These are phyloP conservation scores for Betta splendens DNA, from an alignment of 2,797 vertebrate species.

Conservation along the genomic window DNA sequence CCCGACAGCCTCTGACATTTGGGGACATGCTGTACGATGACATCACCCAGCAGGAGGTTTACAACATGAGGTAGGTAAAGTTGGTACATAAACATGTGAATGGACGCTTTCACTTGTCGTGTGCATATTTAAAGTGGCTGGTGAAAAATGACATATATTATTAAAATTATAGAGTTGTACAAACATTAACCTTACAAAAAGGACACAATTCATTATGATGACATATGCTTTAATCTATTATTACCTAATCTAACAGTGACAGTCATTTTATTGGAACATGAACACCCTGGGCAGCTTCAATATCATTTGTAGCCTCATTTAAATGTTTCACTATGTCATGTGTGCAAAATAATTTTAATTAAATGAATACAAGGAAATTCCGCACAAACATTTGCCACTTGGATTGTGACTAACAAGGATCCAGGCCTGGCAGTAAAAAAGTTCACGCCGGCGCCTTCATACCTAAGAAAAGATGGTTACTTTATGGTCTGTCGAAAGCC, in stretches of 20 bases:
- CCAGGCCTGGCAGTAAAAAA: constrained; percentile 11
- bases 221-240: no score
- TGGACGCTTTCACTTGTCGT: no score
- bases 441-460: constrained; percentile 23
- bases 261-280: no score
- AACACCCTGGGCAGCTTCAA: neutral
- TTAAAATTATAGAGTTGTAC: no score
- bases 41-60: constrained; percentile 34
- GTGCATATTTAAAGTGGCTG: no score
- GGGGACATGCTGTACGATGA: constrained; percentile 37
- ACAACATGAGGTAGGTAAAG: no score
- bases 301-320: neutral
- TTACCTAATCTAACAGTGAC: no score
- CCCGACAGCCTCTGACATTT: constrained; percentile 57
- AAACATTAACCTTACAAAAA: neutral
- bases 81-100: constrained; percentile 18
- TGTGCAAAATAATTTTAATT: neutral
- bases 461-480: constrained; percentile 33
- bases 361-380: neutral
- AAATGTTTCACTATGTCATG: neutral
- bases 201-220: neutral
- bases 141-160: no score
- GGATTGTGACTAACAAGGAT: constrained; percentile 7
- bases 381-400: neutral
- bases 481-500: constrained; percentile 60